Evolutionary conservation across 1,140 invertebrate genomes (phyloP), one percentile per base, ranked within the genome.

Genomic region (Bombus haemorrhoidalis): DNA sequence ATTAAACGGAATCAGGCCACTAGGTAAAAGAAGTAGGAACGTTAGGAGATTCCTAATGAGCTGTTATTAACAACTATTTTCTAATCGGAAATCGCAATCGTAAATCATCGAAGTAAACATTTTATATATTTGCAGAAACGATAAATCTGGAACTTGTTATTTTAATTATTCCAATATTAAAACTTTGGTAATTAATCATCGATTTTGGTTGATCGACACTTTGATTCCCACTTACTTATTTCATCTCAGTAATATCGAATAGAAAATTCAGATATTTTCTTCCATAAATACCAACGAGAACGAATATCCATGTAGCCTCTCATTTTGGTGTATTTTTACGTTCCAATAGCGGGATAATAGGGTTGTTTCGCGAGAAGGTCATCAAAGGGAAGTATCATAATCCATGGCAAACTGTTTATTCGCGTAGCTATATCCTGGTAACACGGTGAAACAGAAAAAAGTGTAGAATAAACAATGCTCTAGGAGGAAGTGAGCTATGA

Each of bases 391-490:
- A 2, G 43, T 59, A 5, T 10, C 72, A 3, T 15, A 15, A 22
- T n/a, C 37, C 25, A 43, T 32, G 71, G 34, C 66, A 47, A 22
- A 34, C 32, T 32, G 64, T 80, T 72, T 75, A 80, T 74, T 75
- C 66, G 37, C 37, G 37, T 34, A 32, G 34, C n/a, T 57, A 37
- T 68, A 28, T 81, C 9, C 37, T 32, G 59, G 10, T 57, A 47
- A 53, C 37, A 59, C 83, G 34, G 59, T 53, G 53, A 80, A 72
- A 72, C 10, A 41, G 71, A 62, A 74, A 82, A 74, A 81, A 90
- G 57, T 75, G 76, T 76, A 68, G 82, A 79, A 66, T 76, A 86
- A 80, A 83, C 87, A 83, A 87, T 32, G 79, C 59, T 85, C 85
- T 80, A 66, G 81, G 71, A 59, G 72, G 81, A 53, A 25, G 62